phyloP scores from a whole-genome alignment of 2,797 vertebrate genomes.

The Epinephelus coioides region DNA sequence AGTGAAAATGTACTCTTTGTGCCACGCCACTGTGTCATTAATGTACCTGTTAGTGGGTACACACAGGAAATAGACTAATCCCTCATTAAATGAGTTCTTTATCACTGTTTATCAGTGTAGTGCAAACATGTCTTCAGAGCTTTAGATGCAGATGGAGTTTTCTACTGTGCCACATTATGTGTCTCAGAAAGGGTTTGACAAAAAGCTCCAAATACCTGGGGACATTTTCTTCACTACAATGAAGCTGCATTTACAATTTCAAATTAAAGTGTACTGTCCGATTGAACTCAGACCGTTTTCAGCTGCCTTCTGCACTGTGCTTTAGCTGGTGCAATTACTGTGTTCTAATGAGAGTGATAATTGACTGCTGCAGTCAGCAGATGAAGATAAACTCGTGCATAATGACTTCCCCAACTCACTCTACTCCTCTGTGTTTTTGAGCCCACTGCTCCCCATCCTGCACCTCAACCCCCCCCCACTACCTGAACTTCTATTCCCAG shows the following conservation, averaged over 20 bases:
- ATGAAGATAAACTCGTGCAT: constrained; percentile 65
- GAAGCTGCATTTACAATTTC: constrained; percentile 40
- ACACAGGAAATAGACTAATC: constrained; percentile 4
- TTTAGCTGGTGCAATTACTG: constrained; percentile 42
- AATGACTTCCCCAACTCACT: constrained; percentile 58
- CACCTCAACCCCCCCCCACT: background rate
- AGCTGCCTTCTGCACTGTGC: constrained; percentile 22
- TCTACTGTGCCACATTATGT: background rate
- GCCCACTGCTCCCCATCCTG: background rate
- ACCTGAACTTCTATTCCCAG: constrained; percentile 28
- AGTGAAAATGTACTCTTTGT: background rate
- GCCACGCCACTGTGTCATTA: background rate
- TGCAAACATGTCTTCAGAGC: background rate
- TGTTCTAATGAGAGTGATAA: constrained; percentile 72
- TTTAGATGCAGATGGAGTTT: background rate
- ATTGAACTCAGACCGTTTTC: constrained; percentile 36
- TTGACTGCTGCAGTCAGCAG: constrained; percentile 74
- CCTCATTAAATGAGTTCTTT: background rate
- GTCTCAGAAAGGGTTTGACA: constrained; percentile 9
- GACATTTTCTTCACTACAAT: constrained; percentile 35
- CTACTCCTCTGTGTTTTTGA: constrained; percentile 25
- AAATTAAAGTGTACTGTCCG: constrained; percentile 43
- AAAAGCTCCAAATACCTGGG: constrained; percentile 29
- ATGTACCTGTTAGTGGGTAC: background rate
- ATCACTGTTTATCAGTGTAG: background rate